phyloP scores from a whole-genome alignment of 2,888 invertebrate genomes.

The Diabrotica balteata region DNA sequence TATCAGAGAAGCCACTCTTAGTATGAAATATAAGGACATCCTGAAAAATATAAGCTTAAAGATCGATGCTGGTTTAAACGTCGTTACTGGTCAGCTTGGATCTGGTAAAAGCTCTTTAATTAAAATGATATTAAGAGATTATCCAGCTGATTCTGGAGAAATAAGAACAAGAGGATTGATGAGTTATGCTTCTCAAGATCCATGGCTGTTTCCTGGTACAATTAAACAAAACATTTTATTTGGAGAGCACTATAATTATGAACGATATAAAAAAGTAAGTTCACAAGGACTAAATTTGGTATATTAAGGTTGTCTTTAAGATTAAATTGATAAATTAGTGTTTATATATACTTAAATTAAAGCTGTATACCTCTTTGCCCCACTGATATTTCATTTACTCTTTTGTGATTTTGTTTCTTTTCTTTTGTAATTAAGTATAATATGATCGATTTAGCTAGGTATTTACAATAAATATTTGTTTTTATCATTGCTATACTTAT shows the following conservation, averaged over 20 bases:
- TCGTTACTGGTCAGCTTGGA: conserved; percentile 72
- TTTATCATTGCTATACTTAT: too few relatives aligned
- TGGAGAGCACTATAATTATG: conserved; percentile 67
- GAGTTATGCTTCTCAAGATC: conserved; percentile 69
- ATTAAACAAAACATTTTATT: conserved; percentile 82
- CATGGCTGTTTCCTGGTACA: conserved; percentile 68
- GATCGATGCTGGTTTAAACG: conserved; percentile 60
- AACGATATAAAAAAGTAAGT: conserved; percentile 65
- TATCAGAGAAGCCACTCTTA: conserved; percentile 42
- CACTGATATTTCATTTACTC: too few relatives aligned
- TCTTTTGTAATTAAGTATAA: too few relatives aligned
- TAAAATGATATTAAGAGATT: conserved; percentile 57
- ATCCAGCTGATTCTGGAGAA: conserved; percentile 59
- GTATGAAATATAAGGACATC: conserved; percentile 47
- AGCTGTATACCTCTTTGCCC: too few relatives aligned
- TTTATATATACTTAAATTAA: too few relatives aligned
- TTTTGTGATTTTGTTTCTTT: too few relatives aligned
- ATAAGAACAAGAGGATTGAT: conserved; percentile 61
- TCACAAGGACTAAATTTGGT: neutral
- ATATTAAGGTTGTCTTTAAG: too few relatives aligned
- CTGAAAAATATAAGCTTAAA: conserved; percentile 59
- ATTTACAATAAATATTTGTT: too few relatives aligned
- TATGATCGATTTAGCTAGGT: too few relatives aligned
- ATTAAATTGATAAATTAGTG: too few relatives aligned
- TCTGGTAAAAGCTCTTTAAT: conserved; percentile 67